phyloP scores from a whole-genome alignment of 2,113 vertebrate genomes.

The Regulus satrapa region DNA sequence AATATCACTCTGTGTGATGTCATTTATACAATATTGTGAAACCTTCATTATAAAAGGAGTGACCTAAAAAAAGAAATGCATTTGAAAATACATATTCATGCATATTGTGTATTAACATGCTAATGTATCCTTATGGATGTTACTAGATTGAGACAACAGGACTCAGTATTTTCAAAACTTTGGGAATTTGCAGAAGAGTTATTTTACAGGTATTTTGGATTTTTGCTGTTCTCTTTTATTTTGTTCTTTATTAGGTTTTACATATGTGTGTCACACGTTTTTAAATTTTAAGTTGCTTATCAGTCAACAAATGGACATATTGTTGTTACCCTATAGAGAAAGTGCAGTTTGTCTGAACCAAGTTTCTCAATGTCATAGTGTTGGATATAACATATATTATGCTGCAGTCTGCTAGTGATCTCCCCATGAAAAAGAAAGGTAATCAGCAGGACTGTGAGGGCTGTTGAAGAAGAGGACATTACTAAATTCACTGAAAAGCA shows the following conservation, averaged over 20 bases:
- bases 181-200: neutral
- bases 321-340: neutral
- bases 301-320: neutral
- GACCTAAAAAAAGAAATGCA: neutral
- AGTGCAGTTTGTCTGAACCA: neutral
- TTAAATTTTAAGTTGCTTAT: neutral
- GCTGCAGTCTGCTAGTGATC: neutral
- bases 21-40: neutral
- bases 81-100: neutral
- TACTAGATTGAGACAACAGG: neutral
- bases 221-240: neutral
- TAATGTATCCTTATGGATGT: neutral
- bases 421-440: neutral
- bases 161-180: neutral
- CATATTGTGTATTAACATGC: neutral
- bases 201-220: neutral
- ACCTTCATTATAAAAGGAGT: neutral
- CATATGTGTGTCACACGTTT: neutral
- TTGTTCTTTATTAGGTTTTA: neutral
- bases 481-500: neutral
- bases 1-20: neutral
- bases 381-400: neutral
- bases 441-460: neutral
- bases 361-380: neutral
- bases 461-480: neutral